Evolutionary conservation across 2,113 vertebrate genomes (phyloP).

Genomic region (Etheostoma spectabile): DNA sequence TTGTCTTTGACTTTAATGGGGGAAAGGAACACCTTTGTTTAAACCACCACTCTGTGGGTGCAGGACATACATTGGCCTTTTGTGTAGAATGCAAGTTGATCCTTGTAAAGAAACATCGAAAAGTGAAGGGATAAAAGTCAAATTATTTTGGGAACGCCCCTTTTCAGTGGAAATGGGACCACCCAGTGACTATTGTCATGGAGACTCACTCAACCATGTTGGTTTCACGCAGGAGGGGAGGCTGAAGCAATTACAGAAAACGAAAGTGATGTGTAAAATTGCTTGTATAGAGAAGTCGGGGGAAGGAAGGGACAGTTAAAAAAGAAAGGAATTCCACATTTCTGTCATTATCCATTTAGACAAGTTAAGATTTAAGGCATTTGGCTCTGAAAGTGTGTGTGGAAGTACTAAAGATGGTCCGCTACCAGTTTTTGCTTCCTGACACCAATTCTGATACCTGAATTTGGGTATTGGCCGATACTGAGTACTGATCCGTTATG

Average conservation of each 20-base stretch:
- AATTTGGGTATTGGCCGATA: no score
- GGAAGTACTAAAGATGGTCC: no score
- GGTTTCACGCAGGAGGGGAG: constrained; percentile 13
- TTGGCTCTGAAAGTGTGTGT: constrained; percentile 2
- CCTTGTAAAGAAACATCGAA: constrained; percentile 30
- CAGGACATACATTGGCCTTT: not conserved
- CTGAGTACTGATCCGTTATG: no score
- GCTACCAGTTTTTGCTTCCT: no score
- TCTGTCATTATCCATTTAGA: constrained; percentile 25
- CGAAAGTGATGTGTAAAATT: constrained; percentile 63
- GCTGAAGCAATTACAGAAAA: constrained; percentile 49
- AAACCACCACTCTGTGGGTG: not conserved
- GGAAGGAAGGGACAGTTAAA: constrained; percentile 19
- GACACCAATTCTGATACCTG: no score
- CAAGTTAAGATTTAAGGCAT: not conserved
- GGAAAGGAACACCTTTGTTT: not conserved
- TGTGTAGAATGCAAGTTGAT: constrained; percentile 1
- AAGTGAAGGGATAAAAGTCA: constrained; percentile 26
- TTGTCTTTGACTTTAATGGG: not conserved
- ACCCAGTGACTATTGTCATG: constrained; percentile 66
- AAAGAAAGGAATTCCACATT: constrained; percentile 20
- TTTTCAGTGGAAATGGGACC: constrained; percentile 42
- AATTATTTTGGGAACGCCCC: constrained; percentile 24
- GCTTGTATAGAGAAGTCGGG: constrained; percentile 15
- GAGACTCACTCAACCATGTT: constrained; percentile 69